Evolutionary conservation across 2,797 vertebrate genomes (phyloP).

Genomic region (Tenualosa thibaudeaui): DNA sequence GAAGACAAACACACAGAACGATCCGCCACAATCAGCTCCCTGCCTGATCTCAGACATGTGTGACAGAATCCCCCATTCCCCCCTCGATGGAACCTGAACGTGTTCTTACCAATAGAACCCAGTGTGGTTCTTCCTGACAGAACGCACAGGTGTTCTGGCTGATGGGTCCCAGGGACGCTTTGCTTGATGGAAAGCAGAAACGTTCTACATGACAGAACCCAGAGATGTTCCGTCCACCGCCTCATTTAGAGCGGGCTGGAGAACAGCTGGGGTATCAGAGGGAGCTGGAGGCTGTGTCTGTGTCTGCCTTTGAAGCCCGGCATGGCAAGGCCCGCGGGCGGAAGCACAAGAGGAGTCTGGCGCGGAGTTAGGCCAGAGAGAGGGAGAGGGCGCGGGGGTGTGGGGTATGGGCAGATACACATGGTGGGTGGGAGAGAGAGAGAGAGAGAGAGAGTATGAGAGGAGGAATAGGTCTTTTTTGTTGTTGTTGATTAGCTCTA

Average conservation of each 20-base stretch:
- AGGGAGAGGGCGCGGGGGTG: too few relatives aligned
- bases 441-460: too few relatives aligned
- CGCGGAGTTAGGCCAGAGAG: too few relatives aligned
- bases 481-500: too few relatives aligned
- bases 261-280: too few relatives aligned
- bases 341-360: too few relatives aligned
- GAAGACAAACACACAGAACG: background rate
- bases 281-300: too few relatives aligned
- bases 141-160: background rate
- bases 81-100: background rate
- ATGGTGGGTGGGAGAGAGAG: too few relatives aligned
- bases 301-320: too few relatives aligned
- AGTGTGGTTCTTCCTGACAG: background rate
- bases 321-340: too few relatives aligned
- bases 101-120: background rate
- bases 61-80: background rate
- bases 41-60: background rate
- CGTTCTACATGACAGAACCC: background rate
- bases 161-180: background rate
- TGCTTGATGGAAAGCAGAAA: background rate
- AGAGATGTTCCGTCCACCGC: background rate
- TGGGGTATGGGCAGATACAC: too few relatives aligned
- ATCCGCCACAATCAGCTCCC: background rate
- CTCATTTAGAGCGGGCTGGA: background rate
- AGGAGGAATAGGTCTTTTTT: too few relatives aligned